Base-by-base conservation (phyloP, 2,888 invertebrate genomes). In the Plusia festucae region DNA sequence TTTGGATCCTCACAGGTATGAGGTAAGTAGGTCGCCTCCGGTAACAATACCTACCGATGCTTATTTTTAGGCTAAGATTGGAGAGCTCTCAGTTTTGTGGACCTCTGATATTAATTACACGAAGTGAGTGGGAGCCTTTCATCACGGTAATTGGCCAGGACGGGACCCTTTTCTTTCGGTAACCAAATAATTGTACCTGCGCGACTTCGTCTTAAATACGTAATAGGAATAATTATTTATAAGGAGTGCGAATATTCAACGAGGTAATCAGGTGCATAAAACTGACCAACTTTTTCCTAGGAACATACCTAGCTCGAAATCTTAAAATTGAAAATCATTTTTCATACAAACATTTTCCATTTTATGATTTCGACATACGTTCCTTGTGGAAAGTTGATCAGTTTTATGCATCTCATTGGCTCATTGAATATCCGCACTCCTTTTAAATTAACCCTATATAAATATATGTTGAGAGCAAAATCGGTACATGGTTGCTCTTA, bases 41-140 rank as follows among this genome's bases (percentile, higher is more conserved):
- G 7, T 6, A 40, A 53, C 24, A 49, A 27, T 44, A 27, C 13
- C 16, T 44, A 27, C 13, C 16, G 9, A 32, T 55, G 22, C 40
- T 73, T 40, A 15, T 9, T 62, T 59, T 59, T 73, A 46, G 54
- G 34, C 30, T 51, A n/a, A 16, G 24, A 53, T 44, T 32, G 22
- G 57, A 56, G 53, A 56, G 51, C 58, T 52, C 54, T 58, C 34
- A 9, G 53, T 51, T 8, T 44, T 32, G 40, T 27, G 34, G 53
- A 46, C 51, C 40, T 61, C 56, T 5, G 58, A 71, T 63, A 67
- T 78, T 67, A 66, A 69, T 66, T 59, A 53, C 11, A 16, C 18
- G 15, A 22, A 62, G 60, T 60, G 55, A 60, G 62, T 27, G 32
- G 46, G 18, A 16, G 6, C 18, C 59, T 66, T 65, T 70, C 59